Conservation (phyloP, 1,140 invertebrate species). For the Polyergus mexicanus region DNA sequence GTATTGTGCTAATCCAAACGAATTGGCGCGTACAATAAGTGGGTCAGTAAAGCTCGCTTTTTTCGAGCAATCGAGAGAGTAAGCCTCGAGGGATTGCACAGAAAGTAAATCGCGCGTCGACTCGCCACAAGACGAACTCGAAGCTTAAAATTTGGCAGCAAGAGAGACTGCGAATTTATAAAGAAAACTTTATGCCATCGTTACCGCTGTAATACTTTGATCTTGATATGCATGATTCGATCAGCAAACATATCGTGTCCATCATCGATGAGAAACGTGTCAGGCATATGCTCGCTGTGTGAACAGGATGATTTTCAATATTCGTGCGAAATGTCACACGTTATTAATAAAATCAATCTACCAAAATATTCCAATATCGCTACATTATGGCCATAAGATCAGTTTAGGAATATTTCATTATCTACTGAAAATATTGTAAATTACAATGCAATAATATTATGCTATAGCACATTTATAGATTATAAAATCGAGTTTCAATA, state of each 20-base stretch:
- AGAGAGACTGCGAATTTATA: conserved; percentile 4
- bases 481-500: neutral
- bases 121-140: conserved; percentile 24
- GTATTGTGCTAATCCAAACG: conserved; percentile 32
- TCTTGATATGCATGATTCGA: conserved; percentile 20
- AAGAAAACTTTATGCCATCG: neutral
- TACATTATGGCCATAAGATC: neutral
- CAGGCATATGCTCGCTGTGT: neutral
- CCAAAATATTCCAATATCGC: conserved; percentile 4
- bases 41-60: conserved; percentile 38
- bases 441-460: too few species aligned
- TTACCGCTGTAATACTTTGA: conserved; percentile 44
- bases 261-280: conserved; percentile 11
- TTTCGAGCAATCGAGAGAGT: conserved; percentile 34
- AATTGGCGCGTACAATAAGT: conserved; percentile 25
- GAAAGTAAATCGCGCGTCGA: conserved; percentile 14
- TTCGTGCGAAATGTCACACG: neutral
- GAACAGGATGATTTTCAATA: neutral
- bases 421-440: neutral
- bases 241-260: neutral
- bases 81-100: conserved; percentile 25
- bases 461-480: neutral
- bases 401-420: neutral
- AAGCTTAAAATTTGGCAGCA: conserved; percentile 9
- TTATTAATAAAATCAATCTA: neutral